Evolutionary conservation across 2,888 invertebrate genomes (phyloP).

Genomic region (Saturnia pavonia): DNA sequence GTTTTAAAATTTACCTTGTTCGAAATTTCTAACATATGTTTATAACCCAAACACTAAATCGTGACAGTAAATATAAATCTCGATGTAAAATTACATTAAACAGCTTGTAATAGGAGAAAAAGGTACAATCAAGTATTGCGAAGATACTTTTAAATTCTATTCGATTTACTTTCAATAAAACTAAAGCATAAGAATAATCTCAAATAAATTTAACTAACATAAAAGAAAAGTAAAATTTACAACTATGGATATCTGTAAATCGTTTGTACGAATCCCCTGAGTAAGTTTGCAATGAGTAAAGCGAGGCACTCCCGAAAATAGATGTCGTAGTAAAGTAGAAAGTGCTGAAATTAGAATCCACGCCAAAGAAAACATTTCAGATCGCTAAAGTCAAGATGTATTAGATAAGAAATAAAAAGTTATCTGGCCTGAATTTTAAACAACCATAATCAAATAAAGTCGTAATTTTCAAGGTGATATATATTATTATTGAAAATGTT

Average conservation of each 20-base stretch:
- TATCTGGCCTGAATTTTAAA: background rate
- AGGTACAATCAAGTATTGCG: background rate
- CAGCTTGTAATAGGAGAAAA: background rate
- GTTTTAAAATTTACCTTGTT: too few relatives aligned
- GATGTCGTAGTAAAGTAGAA: conserved; percentile 44
- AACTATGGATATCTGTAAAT: conserved; percentile 49
- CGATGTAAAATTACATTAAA: background rate
- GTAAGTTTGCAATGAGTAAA: conserved; percentile 35
- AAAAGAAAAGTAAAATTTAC: conserved; percentile 51
- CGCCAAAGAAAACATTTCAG: conserved; percentile 3
- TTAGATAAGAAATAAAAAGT: background rate
- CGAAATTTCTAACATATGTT: background rate
- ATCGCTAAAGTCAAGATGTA: conserved; percentile 13
- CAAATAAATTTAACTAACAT: conserved; percentile 17
- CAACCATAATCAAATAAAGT: background rate
- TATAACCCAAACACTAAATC: background rate
- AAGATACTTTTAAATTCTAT: conserved; percentile 15
- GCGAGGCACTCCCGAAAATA: conserved; percentile 50
- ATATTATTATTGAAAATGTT: too few relatives aligned
- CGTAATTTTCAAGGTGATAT: background rate
- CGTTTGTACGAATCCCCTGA: conserved; percentile 52
- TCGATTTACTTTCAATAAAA: conserved; percentile 19
- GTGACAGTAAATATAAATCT: background rate
- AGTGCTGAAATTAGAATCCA: conserved; percentile 42
- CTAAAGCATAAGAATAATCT: conserved; percentile 28